Percentiles rank a stretch among this genome's conserved stretches.
Conservation (phyloP, 1,140 invertebrate species). For the Aphelinus atriplicis region DNA sequence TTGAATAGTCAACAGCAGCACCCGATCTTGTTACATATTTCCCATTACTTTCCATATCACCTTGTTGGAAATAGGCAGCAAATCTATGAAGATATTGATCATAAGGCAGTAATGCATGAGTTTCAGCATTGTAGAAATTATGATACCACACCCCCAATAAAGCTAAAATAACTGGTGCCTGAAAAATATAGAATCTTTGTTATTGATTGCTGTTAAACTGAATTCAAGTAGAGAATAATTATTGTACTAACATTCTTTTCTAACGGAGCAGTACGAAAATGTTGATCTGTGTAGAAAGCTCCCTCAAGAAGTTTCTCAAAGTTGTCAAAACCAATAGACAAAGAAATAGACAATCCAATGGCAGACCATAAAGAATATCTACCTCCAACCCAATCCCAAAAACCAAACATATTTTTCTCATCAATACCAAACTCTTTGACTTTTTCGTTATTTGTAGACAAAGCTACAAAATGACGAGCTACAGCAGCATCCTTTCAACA, state of each 20-base stretch:
- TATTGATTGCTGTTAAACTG: not conserved
- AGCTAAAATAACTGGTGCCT: conserved; percentile 95
- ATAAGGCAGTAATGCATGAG: conserved; percentile 95
- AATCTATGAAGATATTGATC: conserved; percentile 99
- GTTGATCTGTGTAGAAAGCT: conserved; percentile 93
- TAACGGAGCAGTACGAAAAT: conserved; percentile 89
- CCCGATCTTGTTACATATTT: conserved; percentile 91
- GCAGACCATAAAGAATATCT: conserved; percentile 98
- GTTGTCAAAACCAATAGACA: conserved; percentile 95
- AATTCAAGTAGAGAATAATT: not conserved
- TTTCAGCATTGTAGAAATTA: conserved; percentile 96
- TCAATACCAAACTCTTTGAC: conserved; percentile 98
- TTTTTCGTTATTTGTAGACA: conserved; percentile 94
- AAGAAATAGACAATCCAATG: conserved; percentile 95
- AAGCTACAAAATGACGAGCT: conserved; percentile 96
- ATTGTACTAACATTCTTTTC: conserved; percentile 86
- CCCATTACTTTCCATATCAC: conserved; percentile 99
- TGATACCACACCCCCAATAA: conserved; percentile 96
- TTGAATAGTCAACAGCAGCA: conserved; percentile 79
- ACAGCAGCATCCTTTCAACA: conserved; percentile 78
- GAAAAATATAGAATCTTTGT: conserved; percentile 28
- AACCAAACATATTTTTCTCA: conserved; percentile 98
- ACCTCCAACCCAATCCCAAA: conserved; percentile 99
- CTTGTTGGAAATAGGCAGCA: conserved; percentile 99
- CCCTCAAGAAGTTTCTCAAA: conserved; percentile 93